Conservation (phyloP, 2,888 invertebrate genomes). For the Arge pagana region DNA sequence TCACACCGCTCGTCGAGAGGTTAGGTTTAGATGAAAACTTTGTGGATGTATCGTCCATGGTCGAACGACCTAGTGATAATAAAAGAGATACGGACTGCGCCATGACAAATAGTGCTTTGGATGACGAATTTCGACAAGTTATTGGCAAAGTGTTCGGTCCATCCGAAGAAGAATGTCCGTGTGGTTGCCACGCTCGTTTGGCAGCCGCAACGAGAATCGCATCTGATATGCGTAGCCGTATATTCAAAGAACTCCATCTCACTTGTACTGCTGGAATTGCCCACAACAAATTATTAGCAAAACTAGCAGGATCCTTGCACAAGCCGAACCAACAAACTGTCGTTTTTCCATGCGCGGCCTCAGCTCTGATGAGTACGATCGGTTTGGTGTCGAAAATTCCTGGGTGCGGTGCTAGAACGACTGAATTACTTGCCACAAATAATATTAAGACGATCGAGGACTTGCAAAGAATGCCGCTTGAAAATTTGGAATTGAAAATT, state of each 20-base stretch:
- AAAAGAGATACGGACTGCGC: neutral
- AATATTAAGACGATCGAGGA: conserved; percentile 72
- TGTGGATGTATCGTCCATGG: conserved; percentile 76
- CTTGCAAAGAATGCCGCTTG: conserved; percentile 68
- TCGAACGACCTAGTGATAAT: conserved; percentile 61
- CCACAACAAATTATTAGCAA: conserved; percentile 83
- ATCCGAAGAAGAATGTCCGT: conserved; percentile 66
- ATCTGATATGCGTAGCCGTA: conserved; percentile 72
- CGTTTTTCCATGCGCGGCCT: conserved; percentile 71
- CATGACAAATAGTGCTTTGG: conserved; percentile 29
- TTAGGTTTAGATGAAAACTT: conserved; percentile 86
- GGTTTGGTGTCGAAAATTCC: conserved; percentile 69
- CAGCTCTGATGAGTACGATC: conserved; percentile 69
- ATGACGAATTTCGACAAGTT: conserved; percentile 14
- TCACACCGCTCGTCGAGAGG: conserved; percentile 76
- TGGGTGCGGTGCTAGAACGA: conserved; percentile 76
- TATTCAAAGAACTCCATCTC: conserved; percentile 71
- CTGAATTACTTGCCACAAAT: conserved; percentile 67
- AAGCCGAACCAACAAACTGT: conserved; percentile 85
- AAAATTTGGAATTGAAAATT: conserved; percentile 63
- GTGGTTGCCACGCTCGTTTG: conserved; percentile 75
- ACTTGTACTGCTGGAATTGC: conserved; percentile 84
- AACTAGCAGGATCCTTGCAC: conserved; percentile 72
- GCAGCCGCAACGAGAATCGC: conserved; percentile 76
- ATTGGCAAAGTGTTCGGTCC: conserved; percentile 67